Conservation (phyloP, 1,140 invertebrate species). For the Adoxophyes honmai region DNA sequence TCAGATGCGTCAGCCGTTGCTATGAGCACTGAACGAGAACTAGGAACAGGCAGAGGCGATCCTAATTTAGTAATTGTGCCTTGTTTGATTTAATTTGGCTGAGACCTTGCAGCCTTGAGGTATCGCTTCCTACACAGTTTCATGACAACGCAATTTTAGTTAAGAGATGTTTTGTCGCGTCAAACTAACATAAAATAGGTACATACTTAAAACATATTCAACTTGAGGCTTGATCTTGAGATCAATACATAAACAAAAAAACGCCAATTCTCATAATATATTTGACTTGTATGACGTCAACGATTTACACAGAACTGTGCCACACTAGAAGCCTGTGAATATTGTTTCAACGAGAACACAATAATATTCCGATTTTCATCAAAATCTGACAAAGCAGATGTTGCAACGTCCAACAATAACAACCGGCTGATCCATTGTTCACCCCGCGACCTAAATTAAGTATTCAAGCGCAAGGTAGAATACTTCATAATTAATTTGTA, state of each 20-base stretch:
- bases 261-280: not conserved
- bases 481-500: not conserved
- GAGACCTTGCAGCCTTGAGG: too few species aligned
- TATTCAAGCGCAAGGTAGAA: not conserved
- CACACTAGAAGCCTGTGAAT: too few species aligned
- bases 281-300: not conserved
- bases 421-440: conserved; percentile 11
- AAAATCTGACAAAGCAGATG: conserved; percentile 15
- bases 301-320: too few species aligned
- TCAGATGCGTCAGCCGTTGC: conserved; percentile 23
- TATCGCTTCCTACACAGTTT: too few species aligned
- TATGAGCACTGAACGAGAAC: conserved; percentile 10
- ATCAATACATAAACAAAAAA: not conserved
- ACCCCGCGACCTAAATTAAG: conserved; percentile 25
- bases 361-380: not conserved
- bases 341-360: not conserved
- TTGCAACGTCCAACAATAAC: conserved; percentile 20
- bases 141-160: too few species aligned
- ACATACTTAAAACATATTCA: too few species aligned
- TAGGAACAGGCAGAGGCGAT: too few species aligned
- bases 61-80: too few species aligned
- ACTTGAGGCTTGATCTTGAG: too few species aligned
- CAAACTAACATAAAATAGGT: too few species aligned
- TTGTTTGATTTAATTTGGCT: too few species aligned
- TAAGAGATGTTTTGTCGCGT: too few species aligned